phyloP scores from a whole-genome alignment of 2,888 invertebrate genomes.

The Theretra japonica region DNA sequence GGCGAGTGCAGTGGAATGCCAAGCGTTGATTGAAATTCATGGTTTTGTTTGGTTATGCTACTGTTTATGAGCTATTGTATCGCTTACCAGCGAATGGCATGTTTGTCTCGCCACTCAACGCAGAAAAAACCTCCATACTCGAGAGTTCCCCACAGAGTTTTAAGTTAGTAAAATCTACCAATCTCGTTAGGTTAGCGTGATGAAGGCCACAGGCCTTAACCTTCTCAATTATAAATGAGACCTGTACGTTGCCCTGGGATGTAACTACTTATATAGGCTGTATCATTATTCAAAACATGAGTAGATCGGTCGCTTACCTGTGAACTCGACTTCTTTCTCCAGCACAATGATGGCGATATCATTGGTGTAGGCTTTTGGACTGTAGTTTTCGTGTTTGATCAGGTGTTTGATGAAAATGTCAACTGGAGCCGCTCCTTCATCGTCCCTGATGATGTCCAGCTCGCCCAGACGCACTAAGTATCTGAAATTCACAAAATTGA shows the following conservation, averaged over 20 bases:
- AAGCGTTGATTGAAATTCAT: no score
- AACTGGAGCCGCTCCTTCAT: constrained; percentile 86
- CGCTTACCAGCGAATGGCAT: no score
- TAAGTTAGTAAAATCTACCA: background rate
- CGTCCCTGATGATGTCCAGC: constrained; percentile 87
- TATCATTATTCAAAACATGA: background rate
- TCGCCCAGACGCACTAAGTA: constrained; percentile 91
- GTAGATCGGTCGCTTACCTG: constrained; percentile 70
- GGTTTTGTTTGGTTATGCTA: no score
- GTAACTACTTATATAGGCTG: no score
- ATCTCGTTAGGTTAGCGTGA: background rate
- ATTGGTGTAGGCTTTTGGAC: constrained; percentile 85
- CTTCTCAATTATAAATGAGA: background rate
- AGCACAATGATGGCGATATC: constrained; percentile 92
- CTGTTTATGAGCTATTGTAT: no score
- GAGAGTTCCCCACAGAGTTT: no score
- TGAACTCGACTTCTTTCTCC: constrained; percentile 81
- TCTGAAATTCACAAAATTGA: constrained; percentile 62
- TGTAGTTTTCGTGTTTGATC: constrained; percentile 89
- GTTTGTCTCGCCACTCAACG: no score
- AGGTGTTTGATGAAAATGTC: constrained; percentile 86
- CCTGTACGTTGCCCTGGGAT: no score
- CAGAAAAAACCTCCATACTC: no score
- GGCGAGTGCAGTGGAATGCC: no score
- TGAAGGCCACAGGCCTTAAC: background rate